Evolutionary conservation across 2,797 vertebrate genomes (phyloP).

Genomic region (Etheostoma nigrum): DNA sequence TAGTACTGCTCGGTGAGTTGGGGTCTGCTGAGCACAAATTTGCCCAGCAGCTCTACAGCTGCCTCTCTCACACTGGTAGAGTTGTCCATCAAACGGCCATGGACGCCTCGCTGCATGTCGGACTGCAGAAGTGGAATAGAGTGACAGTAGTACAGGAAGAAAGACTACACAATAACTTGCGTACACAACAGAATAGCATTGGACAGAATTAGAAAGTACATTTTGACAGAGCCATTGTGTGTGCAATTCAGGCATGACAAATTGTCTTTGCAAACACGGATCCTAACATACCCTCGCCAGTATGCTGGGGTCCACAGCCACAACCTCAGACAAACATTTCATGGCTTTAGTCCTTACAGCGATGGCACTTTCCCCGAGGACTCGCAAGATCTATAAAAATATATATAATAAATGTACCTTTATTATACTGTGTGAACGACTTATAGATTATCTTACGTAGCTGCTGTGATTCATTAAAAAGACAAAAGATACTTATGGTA

Average conservation of each 20-base stretch:
- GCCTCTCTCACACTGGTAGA: conserved; percentile 97
- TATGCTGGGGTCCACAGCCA: conserved; percentile 98
- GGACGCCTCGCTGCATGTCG: conserved; percentile 98
- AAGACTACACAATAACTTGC: background rate
- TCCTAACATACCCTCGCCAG: conserved; percentile 90
- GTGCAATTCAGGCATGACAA: background rate
- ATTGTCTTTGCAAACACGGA: conserved; percentile 1
- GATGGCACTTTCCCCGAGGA: conserved; percentile 98
- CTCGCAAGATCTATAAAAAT: conserved; percentile 90
- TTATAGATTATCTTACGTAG: background rate
- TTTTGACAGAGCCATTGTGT: background rate
- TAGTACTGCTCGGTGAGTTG: conserved; percentile 99
- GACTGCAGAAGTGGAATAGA: conserved; percentile 80
- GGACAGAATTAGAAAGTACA: background rate
- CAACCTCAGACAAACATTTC: conserved; percentile 99
- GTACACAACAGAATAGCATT: background rate
- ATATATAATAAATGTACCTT: background rate
- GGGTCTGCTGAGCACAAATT: conserved; percentile 95
- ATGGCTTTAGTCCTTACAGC: conserved; percentile 99
- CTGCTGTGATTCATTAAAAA: background rate
- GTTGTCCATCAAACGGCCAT: conserved; percentile 97
- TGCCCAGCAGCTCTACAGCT: conserved; percentile 94
- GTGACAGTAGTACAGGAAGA: background rate
- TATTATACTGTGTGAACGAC: background rate
- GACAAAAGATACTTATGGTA: background rate